Evolutionary conservation across 2,113 vertebrate species (phyloP), one percentile per base, ranked within the genome.

Genomic region (Capra hircus): DNA sequence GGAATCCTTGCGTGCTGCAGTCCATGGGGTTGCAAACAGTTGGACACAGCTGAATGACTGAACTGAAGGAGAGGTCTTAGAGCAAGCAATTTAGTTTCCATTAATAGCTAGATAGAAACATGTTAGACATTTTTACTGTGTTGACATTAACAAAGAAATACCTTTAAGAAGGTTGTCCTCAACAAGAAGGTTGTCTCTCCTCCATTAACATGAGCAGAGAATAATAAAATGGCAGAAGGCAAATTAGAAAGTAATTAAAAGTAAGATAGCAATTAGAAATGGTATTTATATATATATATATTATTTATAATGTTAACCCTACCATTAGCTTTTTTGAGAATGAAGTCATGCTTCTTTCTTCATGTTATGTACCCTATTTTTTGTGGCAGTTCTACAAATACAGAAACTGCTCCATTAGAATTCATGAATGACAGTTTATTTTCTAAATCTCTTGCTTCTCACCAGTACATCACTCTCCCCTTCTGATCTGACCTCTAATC

Each of bases 401-500:
- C 6, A 62, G 52, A 94, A 74, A 12, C 25, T 92, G 28, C 4
- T 90, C 12, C 7, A 28, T 67, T 62, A 94, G 64, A 88, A 71
- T 83, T 21, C 23, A 13, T 13, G 13, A 96, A 6, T 92, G 80
- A 80, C 48, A 77, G 90, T 78, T 95, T 74, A 64, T 97, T 92
- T 95, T 94, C 74, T 64, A 93, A 62, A 84, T 92, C 74, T 95
- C 53, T 95, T 96, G 33, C 30, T 94, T 95, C 84, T 95, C 81
- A n/a, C 25, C 71, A 95, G 91, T 93, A 50, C 60, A 94, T 95
- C 77, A 87, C 33, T 91, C 45, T 90, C 4, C 93, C 48, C 81
- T 97, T 93, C 78, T 84, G 57, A 64, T 96, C 7, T 90, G 96
- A 96, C 92, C 92, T 92, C 88, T 97, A 88, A 94, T 86, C 15